Evolutionary conservation across 2,888 invertebrate species (phyloP).

Genomic region (Tolmerus cingulatus): DNA sequence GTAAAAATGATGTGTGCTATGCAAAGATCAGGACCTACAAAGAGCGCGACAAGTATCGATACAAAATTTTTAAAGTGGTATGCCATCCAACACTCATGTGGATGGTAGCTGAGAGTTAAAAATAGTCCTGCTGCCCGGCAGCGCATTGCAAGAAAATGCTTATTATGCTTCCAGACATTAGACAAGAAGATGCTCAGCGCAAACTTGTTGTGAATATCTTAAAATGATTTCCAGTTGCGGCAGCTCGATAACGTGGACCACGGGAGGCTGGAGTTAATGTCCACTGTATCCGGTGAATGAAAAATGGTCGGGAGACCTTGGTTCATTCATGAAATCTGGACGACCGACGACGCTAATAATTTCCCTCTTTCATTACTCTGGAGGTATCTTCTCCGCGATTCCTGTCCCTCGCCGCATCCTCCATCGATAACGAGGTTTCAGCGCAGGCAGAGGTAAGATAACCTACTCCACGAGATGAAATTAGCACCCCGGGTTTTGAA

Average conservation of each 20-base stretch:
- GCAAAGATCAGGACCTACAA: background rate
- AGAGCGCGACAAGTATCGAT: background rate
- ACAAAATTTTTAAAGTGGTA: background rate
- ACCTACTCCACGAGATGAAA: background rate
- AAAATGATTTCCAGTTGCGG: background rate
- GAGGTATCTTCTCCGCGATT: background rate
- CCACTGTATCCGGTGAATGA: conserved; percentile 29
- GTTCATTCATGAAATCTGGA: conserved; percentile 15
- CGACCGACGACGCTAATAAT: background rate
- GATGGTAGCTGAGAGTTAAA: background rate
- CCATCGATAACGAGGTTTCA: background rate
- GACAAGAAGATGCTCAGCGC: background rate
- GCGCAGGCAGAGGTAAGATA: background rate
- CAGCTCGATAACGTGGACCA: background rate
- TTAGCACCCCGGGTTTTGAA: background rate
- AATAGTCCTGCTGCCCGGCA: background rate
- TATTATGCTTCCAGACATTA: background rate
- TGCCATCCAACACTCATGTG: background rate
- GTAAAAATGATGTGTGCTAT: background rate
- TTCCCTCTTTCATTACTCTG: background rate
- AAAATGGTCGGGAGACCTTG: background rate
- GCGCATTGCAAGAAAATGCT: background rate
- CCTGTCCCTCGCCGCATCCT: background rate
- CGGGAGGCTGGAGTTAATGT: conserved; percentile 1
- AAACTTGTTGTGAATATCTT: conserved; percentile 12